These are phyloP conservation scores for Lasiurus borealis DNA, from an alignment of 2,113 vertebrate genomes.

Conservation along the genomic window DNA sequence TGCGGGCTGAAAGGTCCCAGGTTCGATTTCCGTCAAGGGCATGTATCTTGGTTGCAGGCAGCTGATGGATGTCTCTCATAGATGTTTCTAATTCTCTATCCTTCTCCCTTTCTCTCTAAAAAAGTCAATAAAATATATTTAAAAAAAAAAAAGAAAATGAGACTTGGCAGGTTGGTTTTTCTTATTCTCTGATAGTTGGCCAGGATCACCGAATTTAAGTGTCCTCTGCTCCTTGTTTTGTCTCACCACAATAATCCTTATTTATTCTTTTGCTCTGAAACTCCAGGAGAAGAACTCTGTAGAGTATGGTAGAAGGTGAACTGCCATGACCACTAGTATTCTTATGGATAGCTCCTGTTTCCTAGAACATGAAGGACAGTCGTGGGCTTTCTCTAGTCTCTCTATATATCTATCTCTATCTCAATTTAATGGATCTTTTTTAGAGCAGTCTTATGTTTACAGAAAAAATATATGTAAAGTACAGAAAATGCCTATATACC, in stretches of 20 bases:
- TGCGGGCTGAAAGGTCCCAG: no score
- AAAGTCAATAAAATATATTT: no score
- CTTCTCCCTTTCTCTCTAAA: no score
- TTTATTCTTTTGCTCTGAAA: constrained; percentile 19
- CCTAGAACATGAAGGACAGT: constrained; percentile 1
- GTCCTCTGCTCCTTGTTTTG: neutral
- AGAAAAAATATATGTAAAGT: neutral
- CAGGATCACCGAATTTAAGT: neutral
- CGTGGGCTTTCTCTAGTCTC: neutral
- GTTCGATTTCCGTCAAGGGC: no score
- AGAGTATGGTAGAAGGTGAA: neutral
- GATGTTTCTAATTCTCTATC: no score
- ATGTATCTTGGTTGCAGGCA: no score
- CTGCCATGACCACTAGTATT: neutral
- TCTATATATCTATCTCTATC: neutral
- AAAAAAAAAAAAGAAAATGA: neutral
- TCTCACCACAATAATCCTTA: neutral
- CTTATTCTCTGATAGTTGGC: neutral
- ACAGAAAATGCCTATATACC: neutral
- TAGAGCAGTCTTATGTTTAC: neutral
- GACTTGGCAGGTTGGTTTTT: constrained; percentile 24
- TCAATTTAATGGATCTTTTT: neutral
- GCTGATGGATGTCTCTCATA: no score
- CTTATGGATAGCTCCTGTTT: neutral
- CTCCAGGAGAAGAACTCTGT: neutral